Evolutionary conservation across 1,140 invertebrate genomes (phyloP).

Genomic region (Drosophila willistoni): DNA sequence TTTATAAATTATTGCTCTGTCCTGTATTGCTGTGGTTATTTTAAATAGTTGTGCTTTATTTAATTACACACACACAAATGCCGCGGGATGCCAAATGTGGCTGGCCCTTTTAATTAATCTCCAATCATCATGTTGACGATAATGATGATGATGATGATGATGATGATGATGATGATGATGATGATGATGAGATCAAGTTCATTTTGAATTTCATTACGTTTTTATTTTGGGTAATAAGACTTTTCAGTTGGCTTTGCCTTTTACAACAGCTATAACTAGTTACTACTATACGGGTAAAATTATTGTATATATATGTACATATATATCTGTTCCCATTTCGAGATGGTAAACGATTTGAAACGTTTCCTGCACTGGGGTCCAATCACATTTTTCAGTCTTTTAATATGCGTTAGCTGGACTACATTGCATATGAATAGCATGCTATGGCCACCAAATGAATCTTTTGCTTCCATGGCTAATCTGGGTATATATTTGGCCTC

Average conservation of each 20-base stretch:
- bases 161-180: neutral
- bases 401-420: neutral
- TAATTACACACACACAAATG: constrained; percentile 54
- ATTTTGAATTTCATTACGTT: neutral
- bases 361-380: constrained; percentile 63
- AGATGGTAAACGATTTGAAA: constrained; percentile 4
- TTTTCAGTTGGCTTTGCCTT: constrained; percentile 4
- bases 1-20: constrained; percentile 43
- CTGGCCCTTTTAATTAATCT: constrained; percentile 50
- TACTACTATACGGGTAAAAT: too few relatives aligned
- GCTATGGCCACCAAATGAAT: constrained; percentile 37
- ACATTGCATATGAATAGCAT: constrained; percentile 35
- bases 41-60: constrained; percentile 65
- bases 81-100: constrained; percentile 36
- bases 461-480: neutral
- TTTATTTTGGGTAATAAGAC: neutral
- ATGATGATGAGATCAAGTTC: neutral
- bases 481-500: constrained; percentile 29
- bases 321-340: neutral
- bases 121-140: constrained; percentile 11
- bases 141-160: neutral
- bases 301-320: too few relatives aligned
- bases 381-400: neutral
- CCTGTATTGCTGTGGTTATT: constrained; percentile 13
- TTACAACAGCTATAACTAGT: neutral